Conservation (phyloP, 2,113 vertebrate genomes). For the Saccopteryx bilineata region DNA sequence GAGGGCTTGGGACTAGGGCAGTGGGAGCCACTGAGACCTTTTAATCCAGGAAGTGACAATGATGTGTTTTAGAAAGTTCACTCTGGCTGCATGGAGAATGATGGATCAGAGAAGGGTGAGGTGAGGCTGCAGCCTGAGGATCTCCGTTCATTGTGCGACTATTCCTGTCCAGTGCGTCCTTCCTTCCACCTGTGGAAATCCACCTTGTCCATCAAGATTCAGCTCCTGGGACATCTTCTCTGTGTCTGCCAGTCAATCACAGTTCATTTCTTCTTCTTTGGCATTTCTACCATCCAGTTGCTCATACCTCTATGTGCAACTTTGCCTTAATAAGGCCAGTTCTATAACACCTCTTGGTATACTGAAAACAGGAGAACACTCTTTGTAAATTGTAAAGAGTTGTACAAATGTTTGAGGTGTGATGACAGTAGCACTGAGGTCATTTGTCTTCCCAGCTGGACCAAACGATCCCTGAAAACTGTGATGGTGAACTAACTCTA, state of each 20-base stretch:
- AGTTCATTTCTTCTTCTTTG: neutral
- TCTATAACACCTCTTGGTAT: neutral
- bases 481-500: neutral
- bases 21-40: neutral
- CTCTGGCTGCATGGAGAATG: neutral
- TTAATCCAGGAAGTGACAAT: neutral
- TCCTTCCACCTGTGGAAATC: neutral
- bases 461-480: neutral
- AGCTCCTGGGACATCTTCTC: neutral
- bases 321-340: neutral
- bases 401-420: slow-evolving; percentile 43
- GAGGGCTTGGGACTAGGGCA: neutral
- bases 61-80: neutral
- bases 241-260: neutral
- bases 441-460: neutral
- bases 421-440: neutral
- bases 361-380: neutral
- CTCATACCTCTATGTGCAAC: neutral
- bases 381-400: slow-evolving; percentile 49
- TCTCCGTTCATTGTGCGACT: neutral
- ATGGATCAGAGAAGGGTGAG: neutral
- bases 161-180: neutral
- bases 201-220: neutral
- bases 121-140: neutral
- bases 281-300: neutral